phyloP scores from a whole-genome alignment of 2,888 invertebrate genomes.

The Lasioglossum villosulum region DNA sequence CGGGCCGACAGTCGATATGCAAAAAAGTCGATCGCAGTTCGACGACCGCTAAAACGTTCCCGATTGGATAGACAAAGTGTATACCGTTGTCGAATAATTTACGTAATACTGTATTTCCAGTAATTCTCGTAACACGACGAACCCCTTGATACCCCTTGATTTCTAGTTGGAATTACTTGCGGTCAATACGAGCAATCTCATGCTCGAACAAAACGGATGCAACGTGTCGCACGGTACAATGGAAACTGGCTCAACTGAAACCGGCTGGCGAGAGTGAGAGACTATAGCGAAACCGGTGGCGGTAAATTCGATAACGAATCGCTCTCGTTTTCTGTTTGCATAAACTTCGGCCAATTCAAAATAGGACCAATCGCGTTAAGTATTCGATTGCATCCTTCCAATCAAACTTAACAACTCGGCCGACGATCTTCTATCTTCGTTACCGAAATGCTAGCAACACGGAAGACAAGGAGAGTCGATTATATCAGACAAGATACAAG shows the following conservation, averaged over 20 bases:
- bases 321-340: no score
- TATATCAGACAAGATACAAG: no score
- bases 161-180: conserved; percentile 39
- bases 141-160: background rate
- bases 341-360: no score
- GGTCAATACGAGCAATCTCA: conserved; percentile 30
- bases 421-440: background rate
- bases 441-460: background rate
- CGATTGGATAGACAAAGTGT: background rate
- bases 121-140: background rate
- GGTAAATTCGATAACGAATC: no score
- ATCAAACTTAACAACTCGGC: background rate
- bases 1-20: background rate
- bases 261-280: no score
- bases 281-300: no score
- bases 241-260: background rate
- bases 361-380: no score
- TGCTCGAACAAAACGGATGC: background rate
- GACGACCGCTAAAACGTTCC: background rate
- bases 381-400: background rate
- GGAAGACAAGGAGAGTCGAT: background rate
- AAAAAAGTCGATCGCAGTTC: background rate
- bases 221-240: background rate
- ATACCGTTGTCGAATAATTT: background rate
- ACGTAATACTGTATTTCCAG: background rate